phyloP scores from a whole-genome alignment of 2,797 vertebrate species.

The Syndactyla subalaris region DNA sequence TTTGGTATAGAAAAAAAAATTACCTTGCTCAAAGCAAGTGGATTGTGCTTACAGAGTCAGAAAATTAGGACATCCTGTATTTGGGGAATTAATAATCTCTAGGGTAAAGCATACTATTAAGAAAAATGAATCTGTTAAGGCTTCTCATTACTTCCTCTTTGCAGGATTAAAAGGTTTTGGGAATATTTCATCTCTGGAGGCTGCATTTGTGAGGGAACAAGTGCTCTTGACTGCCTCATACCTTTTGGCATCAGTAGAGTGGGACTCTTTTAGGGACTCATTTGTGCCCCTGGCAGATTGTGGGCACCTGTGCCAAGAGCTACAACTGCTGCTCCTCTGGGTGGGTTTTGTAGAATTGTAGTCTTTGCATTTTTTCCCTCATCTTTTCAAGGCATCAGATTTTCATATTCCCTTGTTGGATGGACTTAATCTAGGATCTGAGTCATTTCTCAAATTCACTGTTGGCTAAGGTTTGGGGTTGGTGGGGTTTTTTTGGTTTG shows the following conservation, averaged over 20 bases:
- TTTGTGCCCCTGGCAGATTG: background rate
- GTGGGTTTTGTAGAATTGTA: background rate
- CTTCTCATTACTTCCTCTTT: background rate
- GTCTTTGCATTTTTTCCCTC: background rate
- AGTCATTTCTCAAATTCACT: background rate
- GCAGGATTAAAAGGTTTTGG: background rate
- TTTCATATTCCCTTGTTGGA: background rate
- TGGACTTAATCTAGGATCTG: background rate
- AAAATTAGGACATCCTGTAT: background rate
- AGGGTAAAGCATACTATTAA: background rate
- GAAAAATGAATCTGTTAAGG: background rate
- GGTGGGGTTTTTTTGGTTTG: background rate
- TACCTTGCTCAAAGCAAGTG: background rate
- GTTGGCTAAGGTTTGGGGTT: background rate
- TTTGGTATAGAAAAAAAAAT: background rate
- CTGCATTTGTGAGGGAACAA: background rate
- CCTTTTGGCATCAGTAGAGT: background rate
- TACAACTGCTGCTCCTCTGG: fast-evolving
- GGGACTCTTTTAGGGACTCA: too few relatives aligned
- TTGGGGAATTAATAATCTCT: background rate
- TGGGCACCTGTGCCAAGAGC: background rate
- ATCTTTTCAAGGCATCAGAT: background rate
- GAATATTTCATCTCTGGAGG: background rate
- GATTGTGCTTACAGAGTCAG: background rate
- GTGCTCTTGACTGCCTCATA: fast-evolving